phyloP scores from a whole-genome alignment of 2,113 vertebrate species.

The Chaetodon trifascialis region DNA sequence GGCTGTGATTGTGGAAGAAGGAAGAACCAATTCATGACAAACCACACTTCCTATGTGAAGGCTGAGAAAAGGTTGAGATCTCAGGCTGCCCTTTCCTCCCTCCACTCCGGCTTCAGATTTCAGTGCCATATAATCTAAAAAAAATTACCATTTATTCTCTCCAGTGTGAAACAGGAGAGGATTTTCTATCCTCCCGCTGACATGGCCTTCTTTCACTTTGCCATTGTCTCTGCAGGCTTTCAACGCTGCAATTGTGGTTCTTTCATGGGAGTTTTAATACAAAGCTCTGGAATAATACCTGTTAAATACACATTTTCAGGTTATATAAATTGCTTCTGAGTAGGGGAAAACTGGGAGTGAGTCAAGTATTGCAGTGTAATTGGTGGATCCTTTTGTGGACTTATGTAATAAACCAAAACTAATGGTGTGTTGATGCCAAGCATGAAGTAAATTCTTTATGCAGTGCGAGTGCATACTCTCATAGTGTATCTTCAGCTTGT shows the following conservation, averaged over 20 bases:
- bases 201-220: conserved; percentile 23
- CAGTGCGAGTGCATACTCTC: too few relatives aligned
- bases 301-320: conserved; percentile 47
- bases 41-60: background rate
- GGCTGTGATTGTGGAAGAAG: too few relatives aligned
- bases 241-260: background rate
- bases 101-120: conserved; percentile 5
- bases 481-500: too few relatives aligned
- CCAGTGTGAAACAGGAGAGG: conserved; percentile 16
- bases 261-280: conserved; percentile 42
- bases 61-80: conserved; percentile 1
- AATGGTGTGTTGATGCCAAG: background rate
- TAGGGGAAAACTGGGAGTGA: conserved; percentile 7
- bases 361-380: conserved; percentile 34
- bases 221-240: conserved; percentile 32
- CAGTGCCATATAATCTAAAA: conserved; percentile 18
- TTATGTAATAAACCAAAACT: conserved; percentile 30
- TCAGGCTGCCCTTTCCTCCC: background rate
- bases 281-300: conserved; percentile 51
- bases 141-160: conserved; percentile 12
- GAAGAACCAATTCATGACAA: too few relatives aligned
- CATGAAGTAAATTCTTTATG: too few relatives aligned
- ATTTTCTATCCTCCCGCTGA: conserved; percentile 31
- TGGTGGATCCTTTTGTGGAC: conserved; percentile 48
- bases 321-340: conserved; percentile 9